phyloP scores from a whole-genome alignment of 2,113 vertebrate species.

The Amphiprion ocellaris region DNA sequence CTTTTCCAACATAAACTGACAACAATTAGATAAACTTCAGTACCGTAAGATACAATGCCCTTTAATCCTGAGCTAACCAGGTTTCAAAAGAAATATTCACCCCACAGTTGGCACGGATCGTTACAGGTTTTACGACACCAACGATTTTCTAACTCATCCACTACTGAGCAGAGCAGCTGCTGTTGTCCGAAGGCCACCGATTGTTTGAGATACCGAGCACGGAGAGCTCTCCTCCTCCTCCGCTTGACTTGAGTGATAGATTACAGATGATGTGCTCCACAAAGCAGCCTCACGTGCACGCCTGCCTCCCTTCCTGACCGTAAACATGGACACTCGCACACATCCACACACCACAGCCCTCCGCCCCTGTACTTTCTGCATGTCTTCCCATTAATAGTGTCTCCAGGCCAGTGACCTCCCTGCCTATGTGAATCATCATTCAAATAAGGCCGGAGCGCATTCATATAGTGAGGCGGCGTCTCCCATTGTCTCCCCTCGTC shows the following conservation, averaged over 20 bases:
- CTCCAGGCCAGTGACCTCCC: constrained; percentile 63
- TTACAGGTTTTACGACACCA: not conserved
- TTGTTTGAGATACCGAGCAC: constrained; percentile 9
- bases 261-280: constrained; percentile 64
- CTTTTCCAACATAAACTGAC: not conserved
- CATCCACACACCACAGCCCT: constrained; percentile 26
- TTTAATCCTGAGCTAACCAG: no score
- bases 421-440: constrained; percentile 73
- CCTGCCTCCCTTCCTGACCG: constrained; percentile 10
- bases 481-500: constrained; percentile 39
- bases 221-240: constrained; percentile 34
- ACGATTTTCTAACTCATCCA: not conserved
- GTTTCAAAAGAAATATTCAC: not conserved
- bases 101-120: not conserved
- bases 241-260: constrained; percentile 59
- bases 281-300: constrained; percentile 41
- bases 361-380: constrained; percentile 30
- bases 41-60: not conserved
- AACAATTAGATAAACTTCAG: not conserved
- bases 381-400: constrained; percentile 61
- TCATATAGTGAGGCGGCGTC: constrained; percentile 33
- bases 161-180: not conserved
- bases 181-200: constrained; percentile 12
- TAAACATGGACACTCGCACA: constrained; percentile 30
- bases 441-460: constrained; percentile 54